A percentile compares a stretch with the other conserved stretches of the same genome.
Conservation (phyloP, 2,113 vertebrate species). For the Myotis yumanensis region DNA sequence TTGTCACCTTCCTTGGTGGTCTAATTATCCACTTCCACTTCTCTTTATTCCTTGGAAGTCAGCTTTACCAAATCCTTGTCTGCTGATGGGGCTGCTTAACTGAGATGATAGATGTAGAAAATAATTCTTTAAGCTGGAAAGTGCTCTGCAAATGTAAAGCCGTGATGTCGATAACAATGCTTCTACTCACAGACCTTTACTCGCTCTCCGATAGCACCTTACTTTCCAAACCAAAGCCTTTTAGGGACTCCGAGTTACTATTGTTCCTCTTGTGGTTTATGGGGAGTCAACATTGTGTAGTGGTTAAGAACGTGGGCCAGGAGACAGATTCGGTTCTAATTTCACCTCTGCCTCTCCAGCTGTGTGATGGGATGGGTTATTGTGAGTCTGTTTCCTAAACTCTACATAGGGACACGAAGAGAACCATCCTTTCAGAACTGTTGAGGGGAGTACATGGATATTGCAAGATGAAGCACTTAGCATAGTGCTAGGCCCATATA, state of each 20-base stretch:
- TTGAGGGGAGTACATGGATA: neutral
- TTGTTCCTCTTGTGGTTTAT: neutral
- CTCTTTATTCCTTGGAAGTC: neutral
- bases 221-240: conserved; percentile 3
- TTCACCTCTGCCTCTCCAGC: neutral
- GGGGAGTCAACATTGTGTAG: fast-evolving
- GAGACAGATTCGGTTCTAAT: neutral
- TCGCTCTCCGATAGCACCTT: neutral
- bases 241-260: neutral
- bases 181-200: neutral
- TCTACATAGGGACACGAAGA: neutral
- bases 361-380: neutral
- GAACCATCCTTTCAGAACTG: neutral
- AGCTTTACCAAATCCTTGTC: neutral
- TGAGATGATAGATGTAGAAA: neutral
- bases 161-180: neutral
- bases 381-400: neutral
- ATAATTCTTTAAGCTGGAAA: neutral
- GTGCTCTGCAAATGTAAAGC: neutral
- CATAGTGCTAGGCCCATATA: neutral
- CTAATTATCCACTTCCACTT: neutral
- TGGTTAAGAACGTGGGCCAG: neutral
- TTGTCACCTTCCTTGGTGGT: neutral
- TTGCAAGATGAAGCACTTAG: conserved; percentile 14
- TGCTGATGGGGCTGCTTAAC: neutral